phyloP scores from a whole-genome alignment of 2,797 vertebrate species.

The Thalassophryne amazonica region DNA sequence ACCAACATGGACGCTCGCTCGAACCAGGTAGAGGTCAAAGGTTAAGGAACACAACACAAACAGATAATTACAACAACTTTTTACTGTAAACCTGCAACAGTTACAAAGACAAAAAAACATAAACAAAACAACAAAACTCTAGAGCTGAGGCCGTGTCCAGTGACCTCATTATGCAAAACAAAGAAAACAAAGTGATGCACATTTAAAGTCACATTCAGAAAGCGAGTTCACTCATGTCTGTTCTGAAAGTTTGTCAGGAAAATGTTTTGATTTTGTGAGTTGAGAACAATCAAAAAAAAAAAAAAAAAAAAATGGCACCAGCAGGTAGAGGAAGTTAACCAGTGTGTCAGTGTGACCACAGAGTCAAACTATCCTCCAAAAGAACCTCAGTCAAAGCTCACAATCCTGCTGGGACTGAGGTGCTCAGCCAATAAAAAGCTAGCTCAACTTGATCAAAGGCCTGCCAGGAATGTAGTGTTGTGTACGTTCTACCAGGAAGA shows the following conservation, averaged over 20 bases:
- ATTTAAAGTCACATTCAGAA: neutral
- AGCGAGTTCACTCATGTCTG: slow-evolving; percentile 9
- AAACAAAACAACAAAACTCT: neutral
- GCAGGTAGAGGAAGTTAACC: too few species aligned
- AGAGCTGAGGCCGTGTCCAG: slow-evolving; percentile 17
- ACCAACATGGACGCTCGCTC: slow-evolving; percentile 97
- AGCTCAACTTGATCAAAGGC: too few species aligned
- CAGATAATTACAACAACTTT: neutral
- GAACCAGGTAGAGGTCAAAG: slow-evolving; percentile 84
- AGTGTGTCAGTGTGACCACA: too few species aligned
- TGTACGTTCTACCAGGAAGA: too few species aligned
- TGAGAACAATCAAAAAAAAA: too few species aligned
- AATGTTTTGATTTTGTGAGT: too few species aligned
- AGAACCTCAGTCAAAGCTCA: too few species aligned
- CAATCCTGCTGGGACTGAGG: too few species aligned
- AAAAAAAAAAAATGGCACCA: too few species aligned
- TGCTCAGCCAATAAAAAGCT: too few species aligned
- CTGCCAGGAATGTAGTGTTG: too few species aligned
- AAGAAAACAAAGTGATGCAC: slow-evolving; percentile 1
- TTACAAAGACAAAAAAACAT: neutral
- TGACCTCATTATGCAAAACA: slow-evolving; percentile 38
- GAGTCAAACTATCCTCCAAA: too few species aligned
- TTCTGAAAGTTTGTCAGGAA: neutral
- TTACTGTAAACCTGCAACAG: neutral
- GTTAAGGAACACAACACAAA: slow-evolving; percentile 67